These are phyloP conservation scores for Caenorhabditis doughertyi DNA, from an alignment of 2,888 invertebrate genomes.

Conservation along the genomic window DNA sequence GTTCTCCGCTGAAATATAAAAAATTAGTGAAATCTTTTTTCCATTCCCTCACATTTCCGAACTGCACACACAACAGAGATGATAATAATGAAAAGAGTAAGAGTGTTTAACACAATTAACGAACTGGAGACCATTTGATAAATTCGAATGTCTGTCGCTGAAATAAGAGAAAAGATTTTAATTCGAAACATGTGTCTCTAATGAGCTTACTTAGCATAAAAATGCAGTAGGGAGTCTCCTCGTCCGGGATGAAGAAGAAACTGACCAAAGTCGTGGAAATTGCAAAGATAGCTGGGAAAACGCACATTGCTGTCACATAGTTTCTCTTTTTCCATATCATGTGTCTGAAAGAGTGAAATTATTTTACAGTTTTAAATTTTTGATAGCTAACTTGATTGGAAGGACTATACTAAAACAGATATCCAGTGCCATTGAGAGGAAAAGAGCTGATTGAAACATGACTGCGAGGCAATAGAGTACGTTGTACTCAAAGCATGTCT, in stretches of 20 bases:
- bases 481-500: conserved; percentile 59
- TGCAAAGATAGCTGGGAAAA: conserved; percentile 47
- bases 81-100: conserved; percentile 50
- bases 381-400: conserved; percentile 52
- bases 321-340: conserved; percentile 60
- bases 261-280: conserved; percentile 27
- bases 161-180: conserved; percentile 11
- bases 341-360: conserved; percentile 37
- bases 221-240: conserved; percentile 58
- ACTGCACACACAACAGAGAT: conserved; percentile 36
- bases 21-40: too few species aligned
- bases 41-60: conserved; percentile 46
- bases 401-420: conserved; percentile 56
- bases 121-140: conserved; percentile 47
- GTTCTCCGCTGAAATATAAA: conserved; percentile 43
- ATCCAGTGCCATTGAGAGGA: conserved; percentile 46
- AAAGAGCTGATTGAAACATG: conserved; percentile 56
- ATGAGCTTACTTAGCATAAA: conserved; percentile 54
- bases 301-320: conserved; percentile 49
- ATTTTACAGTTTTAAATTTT: neutral
- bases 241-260: conserved; percentile 52
- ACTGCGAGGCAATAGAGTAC: conserved; percentile 43
- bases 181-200: conserved; percentile 31
- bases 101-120: conserved; percentile 33
- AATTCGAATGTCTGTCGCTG: conserved; percentile 53